Evolutionary conservation across 2,797 vertebrate genomes (phyloP).

Genomic region (Microhierax caerulescens): DNA sequence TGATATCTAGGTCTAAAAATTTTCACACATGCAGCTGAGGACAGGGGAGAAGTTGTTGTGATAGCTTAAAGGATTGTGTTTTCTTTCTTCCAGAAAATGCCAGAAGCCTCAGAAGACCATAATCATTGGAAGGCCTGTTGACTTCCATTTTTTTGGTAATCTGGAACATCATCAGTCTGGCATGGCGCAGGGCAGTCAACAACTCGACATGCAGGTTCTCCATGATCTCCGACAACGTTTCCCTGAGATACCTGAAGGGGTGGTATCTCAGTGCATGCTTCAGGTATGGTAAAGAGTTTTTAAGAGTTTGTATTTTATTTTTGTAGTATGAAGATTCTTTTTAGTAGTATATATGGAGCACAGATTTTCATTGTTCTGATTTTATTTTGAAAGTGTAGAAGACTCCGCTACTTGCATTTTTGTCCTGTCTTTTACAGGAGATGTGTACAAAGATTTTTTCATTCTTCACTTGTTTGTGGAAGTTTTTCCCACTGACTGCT

Average conservation of each 20-base stretch:
- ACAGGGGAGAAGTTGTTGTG: not conserved
- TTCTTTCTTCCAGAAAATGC: conserved; percentile 83
- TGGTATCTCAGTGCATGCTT: conserved; percentile 97
- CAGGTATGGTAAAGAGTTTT: conserved; percentile 81
- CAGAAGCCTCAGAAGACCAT: conserved; percentile 79
- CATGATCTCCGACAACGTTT: conserved; percentile 97
- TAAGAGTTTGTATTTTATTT: not conserved
- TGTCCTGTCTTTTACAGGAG: not conserved
- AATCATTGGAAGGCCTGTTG: conserved; percentile 86
- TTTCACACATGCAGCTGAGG: not conserved
- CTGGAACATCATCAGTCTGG: conserved; percentile 76
- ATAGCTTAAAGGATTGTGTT: not conserved
- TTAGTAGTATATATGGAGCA: not conserved
- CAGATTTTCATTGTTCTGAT: not conserved
- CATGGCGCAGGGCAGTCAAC: conserved; percentile 94
- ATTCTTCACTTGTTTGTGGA: not conserved
- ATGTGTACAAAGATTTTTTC: not conserved
- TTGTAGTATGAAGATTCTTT: not conserved
- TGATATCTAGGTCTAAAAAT: not conserved
- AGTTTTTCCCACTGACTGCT: rapidly evolving
- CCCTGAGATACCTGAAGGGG: conserved; percentile 96
- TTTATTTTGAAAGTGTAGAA: not conserved
- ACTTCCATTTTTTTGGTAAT: conserved; percentile 75
- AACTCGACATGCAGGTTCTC: conserved; percentile 92
- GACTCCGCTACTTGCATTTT: not conserved